A percentile compares a stretch with the other conserved stretches of the same genome.
phyloP scores from a whole-genome alignment of 2,797 vertebrate species.

The Hephaestus fuliginosus region DNA sequence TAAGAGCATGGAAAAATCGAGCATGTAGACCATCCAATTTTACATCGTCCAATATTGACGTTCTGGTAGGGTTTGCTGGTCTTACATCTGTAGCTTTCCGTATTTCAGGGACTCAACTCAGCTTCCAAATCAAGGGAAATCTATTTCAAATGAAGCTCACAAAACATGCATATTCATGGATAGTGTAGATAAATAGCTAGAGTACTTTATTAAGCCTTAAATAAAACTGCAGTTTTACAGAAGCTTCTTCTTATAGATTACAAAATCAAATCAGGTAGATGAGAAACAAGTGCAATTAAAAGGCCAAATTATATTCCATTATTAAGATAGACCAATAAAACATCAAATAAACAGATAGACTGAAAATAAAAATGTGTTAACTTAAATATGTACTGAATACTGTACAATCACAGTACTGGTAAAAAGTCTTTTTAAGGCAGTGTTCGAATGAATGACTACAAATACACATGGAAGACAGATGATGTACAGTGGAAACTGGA shows the following conservation, averaged over 20 bases:
- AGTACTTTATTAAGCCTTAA: background rate
- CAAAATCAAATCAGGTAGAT: background rate
- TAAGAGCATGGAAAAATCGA: no score
- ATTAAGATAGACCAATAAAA: background rate
- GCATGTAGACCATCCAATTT: no score
- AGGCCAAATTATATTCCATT: background rate
- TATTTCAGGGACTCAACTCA: slow-evolving; percentile 5
- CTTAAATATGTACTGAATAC: slow-evolving; percentile 1
- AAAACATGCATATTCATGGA: background rate
- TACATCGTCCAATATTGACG: no score
- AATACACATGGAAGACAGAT: background rate
- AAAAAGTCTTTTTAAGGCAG: background rate
- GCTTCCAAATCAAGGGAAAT: background rate
- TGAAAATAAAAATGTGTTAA: background rate
- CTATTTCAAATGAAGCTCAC: background rate
- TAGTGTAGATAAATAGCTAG: background rate
- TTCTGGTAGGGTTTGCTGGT: background rate
- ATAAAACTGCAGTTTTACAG: background rate
- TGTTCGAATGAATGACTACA: background rate
- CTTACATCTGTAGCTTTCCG: background rate
- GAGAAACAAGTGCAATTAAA: background rate
- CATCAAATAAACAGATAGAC: background rate
- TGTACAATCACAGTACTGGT: background rate
- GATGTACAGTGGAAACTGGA: background rate
- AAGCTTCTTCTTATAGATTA: background rate